Base-by-base conservation (phyloP, 2,888 invertebrate species). In the Schizaphis graminum region DNA sequence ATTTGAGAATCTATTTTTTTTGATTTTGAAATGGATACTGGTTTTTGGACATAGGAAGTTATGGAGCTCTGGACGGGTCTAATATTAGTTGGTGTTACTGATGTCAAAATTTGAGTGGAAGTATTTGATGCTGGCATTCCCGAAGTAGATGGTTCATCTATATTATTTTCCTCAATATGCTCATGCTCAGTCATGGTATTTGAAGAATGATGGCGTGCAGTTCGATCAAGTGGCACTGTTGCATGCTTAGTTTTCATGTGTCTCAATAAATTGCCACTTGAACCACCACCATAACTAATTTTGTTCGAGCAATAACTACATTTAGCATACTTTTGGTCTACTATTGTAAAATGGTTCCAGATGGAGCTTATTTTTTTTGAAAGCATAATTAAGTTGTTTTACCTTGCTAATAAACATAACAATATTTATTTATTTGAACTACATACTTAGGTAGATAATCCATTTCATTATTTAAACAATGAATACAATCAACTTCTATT, bases 201-300 rank as follows among this genome's bases (percentile, higher is more conserved):
- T 86, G 86, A 86, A 86, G 86, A 86, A 86, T 86, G 28, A 86
- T 86, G 26, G 53, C 87, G 53, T 88, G n/a, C 41, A n/a, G 53
- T 53, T 44, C 56, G 56, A 88, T 85, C 85, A 44, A 85, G 85
- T 85, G 44, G 85, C 44, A 85, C 85, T 85, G 85, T 44, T 85
- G 5, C 4, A 21, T 85, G 85, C 28, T 85, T 85, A 28, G 44
- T 85, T 44, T 41, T 44, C 41, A 85, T 85, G 28, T 85, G 85
- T 44, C 85, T 21, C 24, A 85, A 24, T 44, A 85, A 85, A 44
- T 85, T 85, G 44, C 41, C 85, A 85, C 85, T 85, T 85, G 44
- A 85, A 41, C 44, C 85, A 85, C 85, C 85, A 85, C 85, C 85
- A 85, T 88, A 88, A 88, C 88, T 88, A 56, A 88, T 88, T 88